A percentile compares a stretch with the other conserved stretches of the same genome.
phyloP scores from a whole-genome alignment of 92 coral and sea anemone genomes.

The Epizoanthus fatuus region DNA sequence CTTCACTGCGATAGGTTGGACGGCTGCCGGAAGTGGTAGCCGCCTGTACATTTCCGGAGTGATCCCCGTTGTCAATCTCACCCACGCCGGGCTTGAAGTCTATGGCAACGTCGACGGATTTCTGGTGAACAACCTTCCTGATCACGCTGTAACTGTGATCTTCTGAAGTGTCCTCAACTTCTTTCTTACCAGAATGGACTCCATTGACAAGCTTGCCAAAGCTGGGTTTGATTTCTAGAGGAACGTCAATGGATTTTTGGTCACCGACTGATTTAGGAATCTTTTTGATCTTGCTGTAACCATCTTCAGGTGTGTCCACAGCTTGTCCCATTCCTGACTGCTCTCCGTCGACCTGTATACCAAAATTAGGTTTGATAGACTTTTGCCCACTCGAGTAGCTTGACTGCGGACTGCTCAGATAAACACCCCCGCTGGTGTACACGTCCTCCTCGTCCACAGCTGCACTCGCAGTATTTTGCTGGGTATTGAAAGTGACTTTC shows the following conservation, averaged over 20 bases:
- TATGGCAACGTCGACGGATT: neutral
- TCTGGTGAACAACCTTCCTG: neutral
- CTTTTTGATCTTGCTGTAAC: neutral
- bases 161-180: neutral
- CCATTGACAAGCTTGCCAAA: neutral
- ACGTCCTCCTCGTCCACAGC: too few relatives aligned
- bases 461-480: too few relatives aligned
- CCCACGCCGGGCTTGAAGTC: neutral
- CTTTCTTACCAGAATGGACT: neutral
- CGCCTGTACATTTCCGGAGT: neutral
- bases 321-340: too few relatives aligned
- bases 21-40: neutral
- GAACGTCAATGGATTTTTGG: neutral
- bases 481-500: too few relatives aligned
- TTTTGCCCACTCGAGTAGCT: too few relatives aligned
- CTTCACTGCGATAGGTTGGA: neutral
- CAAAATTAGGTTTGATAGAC: too few relatives aligned
- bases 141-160: neutral
- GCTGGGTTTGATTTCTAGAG: neutral
- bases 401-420: too few relatives aligned
- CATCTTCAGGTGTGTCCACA: too few relatives aligned
- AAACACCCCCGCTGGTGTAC: too few relatives aligned
- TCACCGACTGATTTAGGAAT: neutral
- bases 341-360: too few relatives aligned
- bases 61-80: neutral